Evolutionary conservation across 1,140 invertebrate genomes (phyloP).

Genomic region (Reticulitermes speratus): DNA sequence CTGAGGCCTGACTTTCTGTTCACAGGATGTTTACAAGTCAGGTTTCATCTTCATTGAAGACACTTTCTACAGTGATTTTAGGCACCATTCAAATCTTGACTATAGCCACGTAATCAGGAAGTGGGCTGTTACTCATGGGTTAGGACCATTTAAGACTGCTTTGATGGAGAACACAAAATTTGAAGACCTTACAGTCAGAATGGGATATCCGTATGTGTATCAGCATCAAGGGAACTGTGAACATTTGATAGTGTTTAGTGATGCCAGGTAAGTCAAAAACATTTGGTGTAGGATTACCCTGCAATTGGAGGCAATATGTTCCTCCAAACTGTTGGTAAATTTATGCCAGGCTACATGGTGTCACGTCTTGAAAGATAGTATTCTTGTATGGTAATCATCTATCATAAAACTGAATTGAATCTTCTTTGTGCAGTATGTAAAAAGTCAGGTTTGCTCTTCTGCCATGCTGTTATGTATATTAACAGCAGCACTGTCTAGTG

Average conservation of each 20-base stretch:
- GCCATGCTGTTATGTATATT: too few relatives aligned
- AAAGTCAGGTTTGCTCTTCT: too few relatives aligned
- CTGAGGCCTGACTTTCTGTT: conserved; percentile 15
- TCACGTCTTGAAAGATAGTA: too few relatives aligned
- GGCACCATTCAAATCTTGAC: conserved; percentile 58
- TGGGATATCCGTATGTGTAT: conserved; percentile 81
- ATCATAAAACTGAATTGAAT: too few relatives aligned
- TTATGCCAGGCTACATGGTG: too few relatives aligned
- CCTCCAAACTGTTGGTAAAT: too few relatives aligned
- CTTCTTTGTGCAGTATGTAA: too few relatives aligned
- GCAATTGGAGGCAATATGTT: too few relatives aligned
- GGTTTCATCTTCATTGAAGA: conserved; percentile 78
- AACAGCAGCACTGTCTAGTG: too few relatives aligned
- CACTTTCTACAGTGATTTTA: conserved; percentile 74
- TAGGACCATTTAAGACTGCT: conserved; percentile 56
- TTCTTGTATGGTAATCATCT: too few relatives aligned
- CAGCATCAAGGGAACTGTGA: conserved; percentile 88
- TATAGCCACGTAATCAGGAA: conserved; percentile 62
- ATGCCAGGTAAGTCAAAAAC: conserved; percentile 54
- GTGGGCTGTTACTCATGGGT: conserved; percentile 58
- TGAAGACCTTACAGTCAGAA: conserved; percentile 60
- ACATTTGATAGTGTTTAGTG: conserved; percentile 77
- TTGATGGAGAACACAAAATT: conserved; percentile 64
- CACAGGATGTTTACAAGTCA: conserved; percentile 65
- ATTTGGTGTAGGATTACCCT: too few relatives aligned